These are phyloP conservation scores for Zaprionus inermis DNA, from an alignment of 1,140 invertebrate species.

Conservation along the genomic window DNA sequence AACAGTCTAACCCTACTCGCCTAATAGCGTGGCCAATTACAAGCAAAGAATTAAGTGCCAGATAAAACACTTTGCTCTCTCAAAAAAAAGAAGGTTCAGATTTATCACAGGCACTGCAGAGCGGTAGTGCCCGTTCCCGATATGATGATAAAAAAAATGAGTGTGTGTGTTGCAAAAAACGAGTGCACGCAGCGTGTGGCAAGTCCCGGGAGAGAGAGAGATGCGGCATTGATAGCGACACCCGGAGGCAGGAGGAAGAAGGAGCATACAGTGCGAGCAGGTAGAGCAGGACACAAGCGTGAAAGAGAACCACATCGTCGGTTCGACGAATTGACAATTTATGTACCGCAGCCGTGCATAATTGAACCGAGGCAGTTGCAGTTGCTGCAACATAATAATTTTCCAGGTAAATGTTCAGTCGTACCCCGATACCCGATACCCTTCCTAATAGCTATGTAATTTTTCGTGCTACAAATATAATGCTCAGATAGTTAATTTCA, in stretches of 20 bases:
- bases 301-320: slow-evolving; percentile 4
- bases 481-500: slow-evolving; percentile 57
- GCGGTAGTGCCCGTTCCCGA: no score
- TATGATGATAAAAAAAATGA: slow-evolving; percentile 26
- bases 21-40: slow-evolving; percentile 75
- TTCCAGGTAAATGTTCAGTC: slow-evolving; percentile 55
- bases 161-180: slow-evolving; percentile 41
- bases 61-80: slow-evolving; percentile 73
- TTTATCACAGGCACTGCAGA: not conserved
- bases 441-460: slow-evolving; percentile 74
- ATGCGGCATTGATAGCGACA: slow-evolving; percentile 21
- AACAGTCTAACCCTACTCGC: not conserved
- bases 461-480: slow-evolving; percentile 59
- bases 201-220: not conserved
- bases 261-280: no score
- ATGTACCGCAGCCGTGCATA: slow-evolving; percentile 70
- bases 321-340: slow-evolving; percentile 75
- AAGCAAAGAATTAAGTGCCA: slow-evolving; percentile 66
- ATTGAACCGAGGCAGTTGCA: slow-evolving; percentile 57
- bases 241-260: slow-evolving; percentile 17
- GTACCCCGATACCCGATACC: not conserved
- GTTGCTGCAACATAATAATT: slow-evolving; percentile 51
- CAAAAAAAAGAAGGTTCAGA: not conserved
- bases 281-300: not conserved
- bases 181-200: slow-evolving; percentile 47